These are phyloP conservation scores for Sphecodes monilicornis DNA, from an alignment of 2,888 invertebrate species.

Conservation along the genomic window DNA sequence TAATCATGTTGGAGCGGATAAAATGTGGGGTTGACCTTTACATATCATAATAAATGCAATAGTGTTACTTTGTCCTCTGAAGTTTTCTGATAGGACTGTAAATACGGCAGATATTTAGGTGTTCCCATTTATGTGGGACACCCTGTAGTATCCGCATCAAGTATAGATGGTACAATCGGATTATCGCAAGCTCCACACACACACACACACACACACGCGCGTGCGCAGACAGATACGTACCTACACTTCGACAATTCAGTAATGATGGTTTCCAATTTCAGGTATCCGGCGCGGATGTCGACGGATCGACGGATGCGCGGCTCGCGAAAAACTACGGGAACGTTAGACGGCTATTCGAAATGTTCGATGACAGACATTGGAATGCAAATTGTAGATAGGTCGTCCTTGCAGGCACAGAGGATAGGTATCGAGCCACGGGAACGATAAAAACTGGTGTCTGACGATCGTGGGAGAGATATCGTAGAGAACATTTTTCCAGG, in stretches of 20 bases:
- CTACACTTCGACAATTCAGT: not conserved
- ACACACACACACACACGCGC: too few species aligned
- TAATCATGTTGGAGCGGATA: too few species aligned
- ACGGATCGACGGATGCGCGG: not conserved
- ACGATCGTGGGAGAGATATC: constrained; percentile 41
- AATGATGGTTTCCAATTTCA: constrained; percentile 4
- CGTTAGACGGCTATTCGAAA: constrained; percentile 45
- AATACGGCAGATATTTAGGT: too few species aligned
- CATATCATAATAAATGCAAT: too few species aligned
- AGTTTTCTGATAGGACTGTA: too few species aligned
- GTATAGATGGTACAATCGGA: not conserved
- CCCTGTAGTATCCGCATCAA: not conserved
- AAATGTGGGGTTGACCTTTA: too few species aligned
- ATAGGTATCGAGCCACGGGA: constrained; percentile 41
- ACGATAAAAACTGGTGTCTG: constrained; percentile 62
- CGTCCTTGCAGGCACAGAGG: constrained; percentile 27
- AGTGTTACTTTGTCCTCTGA: too few species aligned
- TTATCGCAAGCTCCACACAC: not conserved
- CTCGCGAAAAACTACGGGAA: constrained; percentile 12
- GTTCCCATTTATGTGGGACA: too few species aligned
- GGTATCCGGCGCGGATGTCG: constrained; percentile 12
- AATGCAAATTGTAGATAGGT: constrained; percentile 60
- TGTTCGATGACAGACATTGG: constrained; percentile 54
- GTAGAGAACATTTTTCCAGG: constrained; percentile 42
- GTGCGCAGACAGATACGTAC: not conserved